Evolutionary conservation across 2,888 invertebrate species (phyloP), one percentile per base, ranked within the genome.

Genomic region (Listrodromus nycthemerus): DNA sequence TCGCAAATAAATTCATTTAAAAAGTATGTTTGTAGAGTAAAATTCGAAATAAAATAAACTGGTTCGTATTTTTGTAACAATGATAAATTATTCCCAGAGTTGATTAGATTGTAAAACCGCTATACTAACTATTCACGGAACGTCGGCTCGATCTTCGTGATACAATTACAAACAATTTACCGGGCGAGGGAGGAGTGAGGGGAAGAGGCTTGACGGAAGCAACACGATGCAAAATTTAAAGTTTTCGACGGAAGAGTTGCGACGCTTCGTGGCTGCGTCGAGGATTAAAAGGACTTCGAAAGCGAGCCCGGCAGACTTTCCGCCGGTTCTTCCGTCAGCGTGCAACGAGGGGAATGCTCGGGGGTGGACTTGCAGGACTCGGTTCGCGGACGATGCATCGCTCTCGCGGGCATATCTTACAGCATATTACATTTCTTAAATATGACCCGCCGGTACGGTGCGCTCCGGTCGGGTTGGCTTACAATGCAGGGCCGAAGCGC

Each of bases 361-460:
- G 37, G 37, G 37, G 8, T 37, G 37, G 55, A 74, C 70, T 58
- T 52, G 52, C 48, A 19, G 58, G 63, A 70, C 67, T 77, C 80
- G 71, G 55, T 77, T 73, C 66, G 48, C 27, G 37, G 83, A 86
- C 88, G 85, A 88, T 87, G 88, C 88, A 88, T 88, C 85, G 86
- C 86, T 83, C 63, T 67, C 76, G 66, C 71, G 86, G 82, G 87
- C 88, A 88, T 90, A 91, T 91, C 89, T 90, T 88, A 89, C 89
- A 90, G 88, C 88, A 90, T 91, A 91, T 91, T 91, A 91, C 90
- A 84, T 90, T 90, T 91, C 89, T 89, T 90, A 89, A 90, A 90
- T 90, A 90, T 87, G 87, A 89, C 85, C 86, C 85, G 86, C 74
- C 86, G 87, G 85, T 85, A 73, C 65, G 78, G 84, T 76, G 85